Base-by-base conservation (phyloP, 2,113 vertebrate genomes). In the Parus major region DNA sequence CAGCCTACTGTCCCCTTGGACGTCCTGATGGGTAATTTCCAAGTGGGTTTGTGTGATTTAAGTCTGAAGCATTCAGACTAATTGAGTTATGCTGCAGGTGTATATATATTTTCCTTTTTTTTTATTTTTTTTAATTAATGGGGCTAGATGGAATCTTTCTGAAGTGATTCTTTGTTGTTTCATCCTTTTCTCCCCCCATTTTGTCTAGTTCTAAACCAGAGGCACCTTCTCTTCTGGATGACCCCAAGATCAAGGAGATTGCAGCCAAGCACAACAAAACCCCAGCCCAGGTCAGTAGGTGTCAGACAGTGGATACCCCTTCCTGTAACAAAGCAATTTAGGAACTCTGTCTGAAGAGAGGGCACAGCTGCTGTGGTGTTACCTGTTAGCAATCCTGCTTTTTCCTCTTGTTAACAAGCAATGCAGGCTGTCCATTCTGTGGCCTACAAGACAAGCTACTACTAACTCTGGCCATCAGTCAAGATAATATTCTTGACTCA, bases 1-100 rank as follows among this genome's bases (percentile, higher is more conserved):
- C 99, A 0, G 99, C 99, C 2, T 99, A 99, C 86, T 99, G 99
- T 75, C 99, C 99, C 29, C 98, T 99, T 17, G 99, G 99, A 11
- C 99, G 99, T 52, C 99, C 99, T 3, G 99, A 99, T 71, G 98
- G 99, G 99, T 99, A 95, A 98, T 23, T 23, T 19, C 52, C 33
- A 31, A 70, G 39, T 78, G 46, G 59, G 9, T 73, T 80, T 1
- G 2, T 44, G 56, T 36, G 25, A 50, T 27, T 82, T 52, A 50
- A 59, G 31, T 59, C 80, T 49, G 42, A 89, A 86, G 39, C 23
- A 16, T 46, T 93, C 36, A 73, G 50, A 49, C 10, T 75, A 47
- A 56, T n/a, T 61, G 31, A 93, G 53, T 76, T 64, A 69, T 28
- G 31, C 19, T 64, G 22, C 47, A 52, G 18, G 14, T 64, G 16